Base-by-base conservation (phyloP, 35 echinoderm and acorn worm genomes). In the Ophiothrix spiculata region DNA sequence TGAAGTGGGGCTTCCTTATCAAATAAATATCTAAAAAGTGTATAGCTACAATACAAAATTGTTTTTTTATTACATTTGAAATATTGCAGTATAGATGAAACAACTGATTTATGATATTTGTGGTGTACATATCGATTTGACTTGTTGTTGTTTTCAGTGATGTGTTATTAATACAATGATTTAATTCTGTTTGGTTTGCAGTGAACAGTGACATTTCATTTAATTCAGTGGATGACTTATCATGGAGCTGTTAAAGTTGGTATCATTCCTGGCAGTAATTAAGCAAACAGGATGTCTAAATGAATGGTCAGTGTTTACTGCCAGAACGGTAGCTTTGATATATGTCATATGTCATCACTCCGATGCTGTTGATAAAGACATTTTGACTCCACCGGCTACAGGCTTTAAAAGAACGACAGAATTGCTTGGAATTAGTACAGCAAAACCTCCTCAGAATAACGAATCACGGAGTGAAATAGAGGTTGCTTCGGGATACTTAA, bases 321-420 rank as follows among this genome's bases (percentile, higher is more conserved):
- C 29, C 16, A 69, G 60, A 4, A 69, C 60, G 2, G 60, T 69
- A 10, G 60, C 25, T 4, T 69, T 69, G 60, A n/a, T 69, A 6
- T 69, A 15, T 25, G 60, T n/a, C 60, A 69, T n/a, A 69, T n/a
- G 60, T n/a, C 60, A 69, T 28, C 3, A 28, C 23, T 15, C 3
- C 25, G 60, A 15, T 25, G 3, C 25, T 6, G 6, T 19, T 49
- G 60, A 12, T 6, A 69, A 69, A 25, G 23, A 6, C 25, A n/a
- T 4, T 69, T 12, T 25, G 8, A 2, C 60, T 69, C 60, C 60
- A 12, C 16, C 17, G 60, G 60, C 60, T 69, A 69, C 60, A 15
- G 25, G 60, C 60, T n/a, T 25, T 69, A 69, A 69, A 69, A 69
- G 60, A 69, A 69, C 8, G 60, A 69, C 60, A 69, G 60, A 69